Base-by-base conservation (phyloP, 2,888 invertebrate species). In the Andrena marginata region DNA sequence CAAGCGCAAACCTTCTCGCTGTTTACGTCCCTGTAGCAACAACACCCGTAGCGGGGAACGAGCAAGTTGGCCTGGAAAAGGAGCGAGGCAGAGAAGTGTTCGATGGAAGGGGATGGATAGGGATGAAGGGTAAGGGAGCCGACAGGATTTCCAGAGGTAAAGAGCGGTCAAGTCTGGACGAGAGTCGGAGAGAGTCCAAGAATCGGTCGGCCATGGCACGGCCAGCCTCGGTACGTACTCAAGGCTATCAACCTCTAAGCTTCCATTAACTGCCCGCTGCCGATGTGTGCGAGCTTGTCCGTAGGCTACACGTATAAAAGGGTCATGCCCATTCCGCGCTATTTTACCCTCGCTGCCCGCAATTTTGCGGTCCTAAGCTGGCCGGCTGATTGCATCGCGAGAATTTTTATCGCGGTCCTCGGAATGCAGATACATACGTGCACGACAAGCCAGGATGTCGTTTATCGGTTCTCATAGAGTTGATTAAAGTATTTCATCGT, bases 171-270 rank as follows among this genome's bases (percentile, higher is more conserved):
- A 76, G 76, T 51, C 64, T 54, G 65, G 62, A 80, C 74, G 70
- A 77, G 76, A 31, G 42, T 56, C 76, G 80, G 74, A 73, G 78
- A 71, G 71, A 85, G 80, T 77, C 71, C 33, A 78, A 83, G 78
- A 86, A 85, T 86, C 78, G 85, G 82, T 83, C 85, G 77, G 78
- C 80, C 76, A 75, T 85, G 85, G 79, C 67, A 72, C 72, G 70
- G 62, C 64, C 64, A 77, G 80, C 80, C 82, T 71, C 67, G 76
- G 80, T 77, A 80, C 81, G 78, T 70, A 73, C 82, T 88, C 87
- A 87, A 91, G 89, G 86, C 88, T 90, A 89, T 91, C 88, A 89
- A 88, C 87, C 89, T 90, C 85, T 85, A 84, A 90, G 88, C 87
- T 87, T 89, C 89, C 89, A 91, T 91, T 91, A 91, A 87, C 88